Evolutionary conservation across 2,113 vertebrate genomes (phyloP), one percentile per base, ranked within the genome.

Genomic region (Herpailurus yagouaroundi): DNA sequence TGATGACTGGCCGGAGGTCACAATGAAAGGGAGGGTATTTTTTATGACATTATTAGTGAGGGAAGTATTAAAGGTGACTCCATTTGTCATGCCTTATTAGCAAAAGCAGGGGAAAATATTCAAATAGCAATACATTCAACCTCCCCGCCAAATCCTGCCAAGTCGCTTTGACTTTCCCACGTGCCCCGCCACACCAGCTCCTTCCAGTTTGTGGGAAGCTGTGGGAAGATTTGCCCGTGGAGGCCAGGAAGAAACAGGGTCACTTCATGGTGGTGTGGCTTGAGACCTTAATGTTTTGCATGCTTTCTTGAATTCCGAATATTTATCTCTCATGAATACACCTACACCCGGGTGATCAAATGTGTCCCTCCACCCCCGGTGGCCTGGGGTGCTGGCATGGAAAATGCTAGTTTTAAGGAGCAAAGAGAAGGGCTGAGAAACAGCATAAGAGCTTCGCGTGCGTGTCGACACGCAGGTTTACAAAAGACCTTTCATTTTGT

Each of bases 41-140:
- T 98, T 98, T 98, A 98, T 93, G 93, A 93, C 87, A 94, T 98
- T 98, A 98, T 98, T 98, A 98, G 97, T 96, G 94, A 95, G 96
- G 97, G 98, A 88, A 96, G 48, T 98, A 98, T 98, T 98, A 98
- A 98, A 98, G 98, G 97, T 98, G 97, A 97, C 94, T 89, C 97
- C 97, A 98, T 98, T 98, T 98, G 98, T 98, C 98, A 99, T 95
- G 97, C 96, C 97, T 98, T 98, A 98, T 98, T 99, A 98, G 89
- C 96, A 98, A 87, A 73, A 91, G 73, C 97, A 97, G 94, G 96
- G 97, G 81, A 97, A 98, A 98, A 92, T 97, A 98, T 91, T 98
- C 94, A 98, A 98, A 97, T 52, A 18, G 52, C 92, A 95, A 95
- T 90, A 98, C 98, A 97, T 48, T 55, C 87, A 91, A 38, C 8